Evolutionary conservation across 2,888 invertebrate species (phyloP).

Genomic region (Parochlus steinenii): DNA sequence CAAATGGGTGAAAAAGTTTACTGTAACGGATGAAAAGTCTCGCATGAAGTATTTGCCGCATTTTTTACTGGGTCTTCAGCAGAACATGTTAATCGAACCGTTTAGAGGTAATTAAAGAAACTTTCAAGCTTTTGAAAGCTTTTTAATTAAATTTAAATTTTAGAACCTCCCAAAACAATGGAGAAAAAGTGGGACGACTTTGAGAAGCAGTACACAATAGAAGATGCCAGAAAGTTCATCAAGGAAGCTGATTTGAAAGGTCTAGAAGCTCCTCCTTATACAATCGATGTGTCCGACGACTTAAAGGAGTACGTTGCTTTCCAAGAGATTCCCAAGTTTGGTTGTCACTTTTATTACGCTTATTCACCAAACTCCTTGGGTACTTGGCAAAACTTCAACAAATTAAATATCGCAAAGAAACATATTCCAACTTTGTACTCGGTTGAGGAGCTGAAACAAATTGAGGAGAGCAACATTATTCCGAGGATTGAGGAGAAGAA

Average conservation of each 20-base stretch:
- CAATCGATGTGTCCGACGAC: conserved; percentile 26
- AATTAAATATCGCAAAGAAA: conserved; percentile 21
- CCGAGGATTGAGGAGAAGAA: no score
- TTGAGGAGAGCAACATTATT: no score
- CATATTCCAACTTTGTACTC: neutral
- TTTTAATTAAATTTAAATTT: neutral
- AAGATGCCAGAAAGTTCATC: conserved; percentile 2
- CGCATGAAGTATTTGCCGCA: no score
- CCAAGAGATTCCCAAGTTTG: conserved; percentile 33
- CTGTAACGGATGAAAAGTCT: no score
- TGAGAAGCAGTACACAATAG: neutral
- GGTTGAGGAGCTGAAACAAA: no score
- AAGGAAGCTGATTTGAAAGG: conserved; percentile 1
- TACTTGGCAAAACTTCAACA: conserved; percentile 25
- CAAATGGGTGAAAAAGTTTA: no score
- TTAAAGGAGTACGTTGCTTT: conserved; percentile 30
- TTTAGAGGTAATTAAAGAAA: no score
- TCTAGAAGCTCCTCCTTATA: conserved; percentile 20
- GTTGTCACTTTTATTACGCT: conserved; percentile 32
- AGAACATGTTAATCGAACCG: no score
- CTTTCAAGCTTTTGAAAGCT: no score
- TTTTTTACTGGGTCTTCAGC: no score
- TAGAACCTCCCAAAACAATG: no score
- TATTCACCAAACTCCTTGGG: conserved; percentile 27
- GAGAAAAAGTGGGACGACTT: conserved; percentile 7